Percentiles rank a stretch among this genome's conserved stretches.
These are phyloP conservation scores for Aramus guarauna DNA, from an alignment of 2,113 vertebrate genomes.

Conservation along the genomic window DNA sequence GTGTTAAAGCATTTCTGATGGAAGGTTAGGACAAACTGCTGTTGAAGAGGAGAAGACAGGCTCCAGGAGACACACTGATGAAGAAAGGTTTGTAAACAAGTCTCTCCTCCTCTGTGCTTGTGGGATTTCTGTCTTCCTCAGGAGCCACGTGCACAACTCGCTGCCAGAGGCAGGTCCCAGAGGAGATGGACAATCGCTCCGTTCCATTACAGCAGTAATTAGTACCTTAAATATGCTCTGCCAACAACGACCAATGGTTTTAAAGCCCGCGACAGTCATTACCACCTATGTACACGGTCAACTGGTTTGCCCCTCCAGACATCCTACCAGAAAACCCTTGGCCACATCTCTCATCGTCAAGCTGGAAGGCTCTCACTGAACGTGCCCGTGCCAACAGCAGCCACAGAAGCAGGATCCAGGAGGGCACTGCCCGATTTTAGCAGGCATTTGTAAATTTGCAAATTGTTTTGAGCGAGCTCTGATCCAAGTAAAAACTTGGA, in stretches of 20 bases:
- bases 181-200: background rate
- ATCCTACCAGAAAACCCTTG: background rate
- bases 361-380: background rate
- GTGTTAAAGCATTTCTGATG: background rate
- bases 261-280: background rate
- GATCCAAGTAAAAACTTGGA: background rate
- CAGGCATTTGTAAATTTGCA: background rate
- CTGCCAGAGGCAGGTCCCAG: background rate
- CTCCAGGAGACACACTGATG: background rate
- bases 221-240: background rate
- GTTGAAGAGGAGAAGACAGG: background rate
- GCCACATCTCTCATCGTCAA: background rate
- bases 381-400: background rate
- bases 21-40: background rate
- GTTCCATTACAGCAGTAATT: background rate
- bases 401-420: fast-evolving
- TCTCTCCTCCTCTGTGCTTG: background rate
- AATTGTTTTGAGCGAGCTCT: background rate
- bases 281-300: background rate
- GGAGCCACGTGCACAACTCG: background rate
- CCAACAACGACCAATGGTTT: background rate
- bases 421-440: background rate
- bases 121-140: background rate
- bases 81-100: background rate
- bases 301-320: background rate